These are phyloP conservation scores for Acanthoscelides obtectus DNA, from an alignment of 2,888 invertebrate species.

Conservation along the genomic window DNA sequence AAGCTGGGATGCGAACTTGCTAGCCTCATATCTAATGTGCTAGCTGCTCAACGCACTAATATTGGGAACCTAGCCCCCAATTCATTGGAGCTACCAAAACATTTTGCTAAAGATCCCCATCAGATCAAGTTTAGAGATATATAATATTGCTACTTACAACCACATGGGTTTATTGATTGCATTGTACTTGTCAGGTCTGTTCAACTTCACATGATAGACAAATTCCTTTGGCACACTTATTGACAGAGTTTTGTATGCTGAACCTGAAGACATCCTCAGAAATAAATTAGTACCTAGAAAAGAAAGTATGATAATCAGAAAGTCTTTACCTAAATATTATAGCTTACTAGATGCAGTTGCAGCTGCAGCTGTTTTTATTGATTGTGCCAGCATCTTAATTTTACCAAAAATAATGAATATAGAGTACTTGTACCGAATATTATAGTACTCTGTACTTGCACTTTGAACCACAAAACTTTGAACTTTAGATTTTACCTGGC, in stretches of 20 bases:
- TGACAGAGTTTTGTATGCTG: slow-evolving; percentile 56
- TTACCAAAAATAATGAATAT: no score
- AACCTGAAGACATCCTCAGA: not conserved
- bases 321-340: not conserved
- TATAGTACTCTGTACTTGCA: no score
- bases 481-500: no score
- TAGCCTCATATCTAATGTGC: no score
- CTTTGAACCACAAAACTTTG: no score
- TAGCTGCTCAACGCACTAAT: no score
- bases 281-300: not conserved
- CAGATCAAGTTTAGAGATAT: not conserved
- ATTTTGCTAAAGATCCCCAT: no score
- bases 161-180: slow-evolving; percentile 78
- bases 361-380: not conserved
- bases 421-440: no score
- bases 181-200: slow-evolving; percentile 84
- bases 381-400: not conserved
- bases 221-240: slow-evolving; percentile 63
- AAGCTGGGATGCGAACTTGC: no score
- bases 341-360: not conserved
- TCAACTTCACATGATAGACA: slow-evolving; percentile 84
- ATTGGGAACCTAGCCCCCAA: no score
- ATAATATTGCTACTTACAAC: slow-evolving; percentile 58
- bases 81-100: no score
- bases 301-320: not conserved